Evolutionary conservation across 2,113 vertebrate species (phyloP).

Genomic region (Illadopsis cleaveri): DNA sequence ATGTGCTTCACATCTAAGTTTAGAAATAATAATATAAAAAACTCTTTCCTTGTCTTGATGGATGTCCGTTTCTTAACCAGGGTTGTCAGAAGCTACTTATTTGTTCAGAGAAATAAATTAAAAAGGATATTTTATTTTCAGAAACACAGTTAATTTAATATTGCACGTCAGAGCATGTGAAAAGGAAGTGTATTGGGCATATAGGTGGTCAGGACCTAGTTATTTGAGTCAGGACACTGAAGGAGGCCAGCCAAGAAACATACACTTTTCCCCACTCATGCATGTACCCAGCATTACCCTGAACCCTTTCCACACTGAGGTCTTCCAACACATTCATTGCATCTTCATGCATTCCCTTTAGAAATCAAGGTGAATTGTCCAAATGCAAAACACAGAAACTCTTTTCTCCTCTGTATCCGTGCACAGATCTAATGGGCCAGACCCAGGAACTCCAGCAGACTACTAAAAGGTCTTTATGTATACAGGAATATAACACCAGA

Average conservation of each 20-base stretch:
- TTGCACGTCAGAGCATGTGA: neutral
- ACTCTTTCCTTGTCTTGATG: neutral
- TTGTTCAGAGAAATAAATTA: neutral
- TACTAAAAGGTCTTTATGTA: neutral
- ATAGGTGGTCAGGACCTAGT: neutral
- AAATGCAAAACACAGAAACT: neutral
- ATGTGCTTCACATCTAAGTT: conserved; percentile 33
- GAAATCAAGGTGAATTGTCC: neutral
- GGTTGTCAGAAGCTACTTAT: neutral
- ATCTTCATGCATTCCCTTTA: neutral
- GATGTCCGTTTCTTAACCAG: neutral
- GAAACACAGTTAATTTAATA: neutral
- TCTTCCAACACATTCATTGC: neutral
- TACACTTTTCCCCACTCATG: neutral
- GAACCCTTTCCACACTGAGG: neutral
- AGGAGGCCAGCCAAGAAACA: neutral
- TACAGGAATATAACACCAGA: neutral
- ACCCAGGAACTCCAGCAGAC: neutral
- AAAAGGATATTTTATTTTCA: neutral
- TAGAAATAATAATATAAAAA: conserved; percentile 25
- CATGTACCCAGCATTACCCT: neutral
- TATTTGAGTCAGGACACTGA: neutral
- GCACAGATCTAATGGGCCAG: neutral
- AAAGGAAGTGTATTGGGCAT: neutral
- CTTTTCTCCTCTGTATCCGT: neutral